Percentiles rank a stretch among this genome's conserved stretches.
These are phyloP conservation scores for Tanytarsus gracilentus DNA, from an alignment of 2,888 invertebrate genomes.

Conservation along the genomic window DNA sequence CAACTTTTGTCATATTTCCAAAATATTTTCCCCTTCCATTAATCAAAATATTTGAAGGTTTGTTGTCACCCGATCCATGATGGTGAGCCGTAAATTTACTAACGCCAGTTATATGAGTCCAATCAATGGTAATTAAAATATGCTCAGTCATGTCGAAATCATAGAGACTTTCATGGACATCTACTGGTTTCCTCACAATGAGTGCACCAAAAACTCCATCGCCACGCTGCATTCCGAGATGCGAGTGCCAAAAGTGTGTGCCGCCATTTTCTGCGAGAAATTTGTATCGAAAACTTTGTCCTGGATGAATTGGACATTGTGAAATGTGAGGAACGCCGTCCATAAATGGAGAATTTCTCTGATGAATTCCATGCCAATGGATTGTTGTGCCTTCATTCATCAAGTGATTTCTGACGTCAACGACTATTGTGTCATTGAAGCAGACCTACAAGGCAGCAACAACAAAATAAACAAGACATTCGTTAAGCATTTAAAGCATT, in stretches of 20 bases:
- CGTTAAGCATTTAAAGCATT: neutral
- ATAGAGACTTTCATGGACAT: slow-evolving; percentile 59
- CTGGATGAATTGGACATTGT: slow-evolving; percentile 73
- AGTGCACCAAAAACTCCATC: slow-evolving; percentile 76
- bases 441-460: slow-evolving; percentile 58
- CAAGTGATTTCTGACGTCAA: slow-evolving; percentile 72
- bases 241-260: slow-evolving; percentile 81
- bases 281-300: slow-evolving; percentile 63
- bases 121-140: slow-evolving; percentile 68
- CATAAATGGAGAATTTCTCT: slow-evolving; percentile 70
- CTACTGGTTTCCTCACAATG: slow-evolving; percentile 59
- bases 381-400: slow-evolving; percentile 73
- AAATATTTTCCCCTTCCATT: slow-evolving; percentile 65
- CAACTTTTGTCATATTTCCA: slow-evolving; percentile 5
- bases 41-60: slow-evolving; percentile 68
- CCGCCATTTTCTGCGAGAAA: slow-evolving; percentile 65
- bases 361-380: slow-evolving; percentile 89
- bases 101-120: slow-evolving; percentile 64
- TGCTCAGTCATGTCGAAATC: slow-evolving; percentile 73
- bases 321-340: slow-evolving; percentile 81
- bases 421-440: slow-evolving; percentile 70
- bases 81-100: slow-evolving; percentile 77
- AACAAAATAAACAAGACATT: too few species aligned
- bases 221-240: slow-evolving; percentile 72
- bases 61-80: slow-evolving; percentile 72